phyloP scores from a whole-genome alignment of 2,797 vertebrate species.

The Sebastes trivittatus region DNA sequence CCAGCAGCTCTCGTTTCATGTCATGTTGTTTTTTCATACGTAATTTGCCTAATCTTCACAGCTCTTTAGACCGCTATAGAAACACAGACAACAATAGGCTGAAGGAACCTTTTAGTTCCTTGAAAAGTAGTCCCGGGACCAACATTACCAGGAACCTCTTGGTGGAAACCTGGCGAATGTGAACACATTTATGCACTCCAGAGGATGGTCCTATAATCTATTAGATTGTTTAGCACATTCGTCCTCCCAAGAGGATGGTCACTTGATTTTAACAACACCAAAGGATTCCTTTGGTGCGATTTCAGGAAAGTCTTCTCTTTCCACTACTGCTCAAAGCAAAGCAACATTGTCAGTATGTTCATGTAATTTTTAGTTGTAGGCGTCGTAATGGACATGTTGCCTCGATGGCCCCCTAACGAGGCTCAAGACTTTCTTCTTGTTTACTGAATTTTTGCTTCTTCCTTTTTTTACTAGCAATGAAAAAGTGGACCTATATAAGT shows the following conservation, averaged over 20 bases:
- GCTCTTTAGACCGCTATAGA: not conserved
- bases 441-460: not conserved
- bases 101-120: not conserved
- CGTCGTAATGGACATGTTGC: not conserved
- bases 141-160: not conserved
- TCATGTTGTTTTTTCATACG: not conserved
- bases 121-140: not conserved
- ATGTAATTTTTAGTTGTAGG: not conserved
- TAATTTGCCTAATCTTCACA: not conserved
- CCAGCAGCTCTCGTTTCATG: not conserved
- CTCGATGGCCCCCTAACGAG: not conserved
- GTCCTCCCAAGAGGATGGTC: not conserved
- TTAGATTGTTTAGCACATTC: not conserved
- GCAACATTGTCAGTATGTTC: not conserved
- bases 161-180: rapidly evolving
- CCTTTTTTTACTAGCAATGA: not conserved
- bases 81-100: not conserved
- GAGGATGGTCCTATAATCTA: not conserved
- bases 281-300: not conserved
- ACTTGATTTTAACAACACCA: not conserved
- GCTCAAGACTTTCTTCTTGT: not conserved
- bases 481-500: not conserved
- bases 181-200: not conserved
- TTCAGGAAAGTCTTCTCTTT: not conserved
- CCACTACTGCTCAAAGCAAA: not conserved